phyloP scores from a whole-genome alignment of 1,140 invertebrate species.

The Dendrolimus punctatus region DNA sequence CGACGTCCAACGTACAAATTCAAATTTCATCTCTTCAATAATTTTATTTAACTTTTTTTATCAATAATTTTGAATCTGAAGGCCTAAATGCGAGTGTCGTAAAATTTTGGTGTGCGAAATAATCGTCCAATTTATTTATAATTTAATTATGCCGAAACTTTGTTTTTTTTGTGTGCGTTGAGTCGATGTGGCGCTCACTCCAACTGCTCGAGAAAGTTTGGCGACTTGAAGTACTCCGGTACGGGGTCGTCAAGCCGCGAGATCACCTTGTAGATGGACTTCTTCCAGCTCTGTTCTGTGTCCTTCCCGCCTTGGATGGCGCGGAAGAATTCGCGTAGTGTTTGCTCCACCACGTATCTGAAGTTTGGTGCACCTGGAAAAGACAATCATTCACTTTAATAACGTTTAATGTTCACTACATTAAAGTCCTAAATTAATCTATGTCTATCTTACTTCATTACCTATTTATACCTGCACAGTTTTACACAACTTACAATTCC shows the following conservation, averaged over 20 bases:
- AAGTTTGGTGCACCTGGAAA: conserved; percentile 95
- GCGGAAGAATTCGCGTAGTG: conserved; percentile 98
- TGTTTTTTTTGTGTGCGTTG: conserved; percentile 28
- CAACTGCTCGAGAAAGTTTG: conserved; percentile 98
- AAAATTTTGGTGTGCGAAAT: conserved; percentile 71
- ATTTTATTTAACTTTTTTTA: conserved; percentile 67
- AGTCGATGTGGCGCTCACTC: conserved; percentile 78
- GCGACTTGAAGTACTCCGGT: conserved; percentile 99
- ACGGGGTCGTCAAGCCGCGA: conserved; percentile 98
- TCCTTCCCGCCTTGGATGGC: conserved; percentile 97
- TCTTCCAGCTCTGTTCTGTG: conserved; percentile 99
- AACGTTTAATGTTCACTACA: neutral
- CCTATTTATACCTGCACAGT: too few relatives aligned
- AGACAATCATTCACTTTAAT: conserved; percentile 1
- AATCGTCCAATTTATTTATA: conserved; percentile 53
- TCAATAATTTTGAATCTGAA: conserved; percentile 74
- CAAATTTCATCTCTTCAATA: conserved; percentile 45
- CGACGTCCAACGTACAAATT: conserved; percentile 65
- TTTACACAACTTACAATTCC: too few relatives aligned
- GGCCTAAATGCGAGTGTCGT: conserved; percentile 75
- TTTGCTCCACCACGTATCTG: conserved; percentile 96
- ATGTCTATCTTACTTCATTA: too few relatives aligned
- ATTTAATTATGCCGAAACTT: conserved; percentile 52
- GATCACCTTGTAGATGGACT: conserved; percentile 99
- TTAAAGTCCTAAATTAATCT: too few relatives aligned